Conservation (phyloP, 1,140 invertebrate species). For the Nautilus pompilius region DNA sequence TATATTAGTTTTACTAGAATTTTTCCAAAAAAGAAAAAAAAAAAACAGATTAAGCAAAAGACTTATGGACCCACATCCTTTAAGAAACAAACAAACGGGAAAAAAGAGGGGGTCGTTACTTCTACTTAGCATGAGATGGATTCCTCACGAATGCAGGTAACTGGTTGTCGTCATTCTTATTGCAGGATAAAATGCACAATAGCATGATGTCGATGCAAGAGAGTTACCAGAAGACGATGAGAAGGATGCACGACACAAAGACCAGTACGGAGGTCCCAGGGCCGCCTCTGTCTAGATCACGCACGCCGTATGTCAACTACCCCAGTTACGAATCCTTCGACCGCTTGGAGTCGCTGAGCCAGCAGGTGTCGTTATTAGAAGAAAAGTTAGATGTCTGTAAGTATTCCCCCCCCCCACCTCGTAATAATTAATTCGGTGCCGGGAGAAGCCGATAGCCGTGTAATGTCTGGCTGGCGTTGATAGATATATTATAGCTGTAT, state of each 20-base stretch:
- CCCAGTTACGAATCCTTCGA: neutral
- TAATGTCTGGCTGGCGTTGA: too few relatives aligned
- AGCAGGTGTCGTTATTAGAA: conserved; percentile 13
- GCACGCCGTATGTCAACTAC: neutral
- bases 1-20: neutral
- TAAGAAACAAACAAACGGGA: too few relatives aligned
- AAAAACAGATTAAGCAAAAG: too few relatives aligned
- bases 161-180: neutral
- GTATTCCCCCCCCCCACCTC: neutral
- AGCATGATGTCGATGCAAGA: conserved; percentile 4
- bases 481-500: too few relatives aligned
- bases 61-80: too few relatives aligned
- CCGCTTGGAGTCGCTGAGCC: conserved; percentile 9
- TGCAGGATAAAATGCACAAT: conserved; percentile 5
- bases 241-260: conserved; percentile 6
- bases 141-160: too few relatives aligned
- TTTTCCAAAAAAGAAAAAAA: too few relatives aligned
- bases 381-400: conserved; percentile 11
- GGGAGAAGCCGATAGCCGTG: too few relatives aligned
- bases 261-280: neutral
- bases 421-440: too few relatives aligned
- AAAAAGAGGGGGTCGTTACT: too few relatives aligned
- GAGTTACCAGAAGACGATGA: conserved; percentile 7
- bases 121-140: too few relatives aligned
- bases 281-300: neutral